Percentiles rank a stretch among this genome's conserved stretches.
phyloP scores from a whole-genome alignment of 2,113 vertebrate genomes.

The Heteronetta atricapilla region DNA sequence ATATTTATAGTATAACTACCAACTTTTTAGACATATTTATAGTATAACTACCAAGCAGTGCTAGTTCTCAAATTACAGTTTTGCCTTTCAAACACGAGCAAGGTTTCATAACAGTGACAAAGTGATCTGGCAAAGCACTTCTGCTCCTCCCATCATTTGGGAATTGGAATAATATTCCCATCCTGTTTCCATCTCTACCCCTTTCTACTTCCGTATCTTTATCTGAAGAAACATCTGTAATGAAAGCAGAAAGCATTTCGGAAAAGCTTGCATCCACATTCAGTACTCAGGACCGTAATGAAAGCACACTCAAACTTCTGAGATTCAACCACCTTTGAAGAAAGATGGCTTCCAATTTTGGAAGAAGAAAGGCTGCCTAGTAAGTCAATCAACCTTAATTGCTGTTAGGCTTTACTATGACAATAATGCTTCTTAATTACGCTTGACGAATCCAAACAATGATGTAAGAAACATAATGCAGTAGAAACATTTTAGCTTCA shows the following conservation, averaged over 20 bases:
- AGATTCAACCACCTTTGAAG: not conserved
- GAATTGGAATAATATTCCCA: not conserved
- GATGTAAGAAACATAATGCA: not conserved
- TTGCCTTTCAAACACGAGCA: not conserved
- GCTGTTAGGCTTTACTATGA: not conserved
- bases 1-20: not conserved
- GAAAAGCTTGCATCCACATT: not conserved
- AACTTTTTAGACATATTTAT: not conserved
- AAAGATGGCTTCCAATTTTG: conserved; percentile 14
- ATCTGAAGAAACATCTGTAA: not conserved
- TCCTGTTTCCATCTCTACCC: not conserved
- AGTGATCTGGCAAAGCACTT: not conserved
- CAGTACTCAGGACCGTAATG: not conserved
- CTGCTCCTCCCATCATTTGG: not conserved
- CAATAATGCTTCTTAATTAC: not conserved
- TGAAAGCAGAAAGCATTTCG: not conserved
- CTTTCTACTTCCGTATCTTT: not conserved
- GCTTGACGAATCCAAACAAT: not conserved
- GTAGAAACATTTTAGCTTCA: not conserved
- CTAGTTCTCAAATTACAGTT: not conserved
- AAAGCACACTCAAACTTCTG: not conserved
- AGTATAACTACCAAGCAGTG: not conserved
- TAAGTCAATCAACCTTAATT: conserved; percentile 15
- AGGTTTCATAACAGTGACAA: not conserved
- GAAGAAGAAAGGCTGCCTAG: conserved; percentile 42